Evolutionary conservation across 2,888 invertebrate species (phyloP), one percentile per base, ranked within the genome.

Genomic region (Gastrophysa polygoni): DNA sequence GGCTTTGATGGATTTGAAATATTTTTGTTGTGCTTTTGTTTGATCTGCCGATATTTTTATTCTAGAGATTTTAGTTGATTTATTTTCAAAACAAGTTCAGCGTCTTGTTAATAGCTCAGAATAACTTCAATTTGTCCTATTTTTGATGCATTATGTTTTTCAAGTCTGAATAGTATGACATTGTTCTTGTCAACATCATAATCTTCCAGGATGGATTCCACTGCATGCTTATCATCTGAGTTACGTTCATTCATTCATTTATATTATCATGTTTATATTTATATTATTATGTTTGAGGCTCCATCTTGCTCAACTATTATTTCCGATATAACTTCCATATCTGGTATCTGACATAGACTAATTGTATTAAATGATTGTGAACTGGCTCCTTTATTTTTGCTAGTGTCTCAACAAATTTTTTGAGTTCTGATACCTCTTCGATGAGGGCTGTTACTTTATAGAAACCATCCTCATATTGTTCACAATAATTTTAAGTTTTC

Each of bases 161-260:
- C 49, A 49, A 24, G 49, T 28, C 49, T 49, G 28, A 49, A 49
- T 14, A 49, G 49, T 49, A 28, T 49, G 11, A 49, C 20, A 24
- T 49, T 49, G 49, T 49, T 49, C 28, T 49, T 49, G 49, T 49
- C 28, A n/a, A 49, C 20, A 49, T 49, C 28, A 49, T 49, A 49
- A 49, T 49, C 28, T 28, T 24, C 24, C 28, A 49, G 28, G 14
- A 24, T 21, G 49, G 21, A 16, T 20, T 47, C 32, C 7, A 32
- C 32, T 32, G 32, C 32, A 10, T 32, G 32, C 32, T 11, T 32
- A 11, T 32, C 32, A 10, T 32, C 32, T 32, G 11, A 32, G 32
- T 32, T 32, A 8, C 32, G 32, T 32, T 32, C 32, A 32, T 32
- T 32, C 11, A 32, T 32, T 32, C 32, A 32, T 32, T 32, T 10